Base-by-base conservation (phyloP, 2,888 invertebrate genomes). In the Sabatieria punctata region DNA sequence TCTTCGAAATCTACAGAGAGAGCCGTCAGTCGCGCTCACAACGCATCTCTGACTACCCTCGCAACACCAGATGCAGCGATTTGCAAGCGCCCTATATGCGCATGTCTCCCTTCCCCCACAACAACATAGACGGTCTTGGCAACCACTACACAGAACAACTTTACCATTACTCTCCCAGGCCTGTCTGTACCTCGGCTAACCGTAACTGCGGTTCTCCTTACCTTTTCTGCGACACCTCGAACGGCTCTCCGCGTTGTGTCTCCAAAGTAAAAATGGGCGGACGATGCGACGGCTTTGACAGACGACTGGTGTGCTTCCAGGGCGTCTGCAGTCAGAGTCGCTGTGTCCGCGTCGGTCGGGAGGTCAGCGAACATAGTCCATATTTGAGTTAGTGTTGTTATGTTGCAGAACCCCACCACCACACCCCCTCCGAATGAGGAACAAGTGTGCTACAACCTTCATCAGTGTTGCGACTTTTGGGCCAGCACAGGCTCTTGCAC, bases 1-100 rank as follows among this genome's bases (percentile, higher is more conserved):
- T 66, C 6, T 68, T 65, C 64, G 65, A 68, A 45, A 47, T 60
- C 44, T 61, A 54, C 49, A 45, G 61, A 13, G 51, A 53, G n/a
- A 3, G 2, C 24, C 21, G 36, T 15, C 49, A 49, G 26, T 19
- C 15, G 8, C n/a, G n/a, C n/a, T n/a, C n/a, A n/a, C n/a, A n/a
- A n/a, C n/a, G n/a, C n/a, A n/a, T n/a, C n/a, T 19, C 21, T 4
- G 25, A 24, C 2, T n/a, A n/a, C n/a, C 43, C 27, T 24, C 37
- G 47, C 8, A 11, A 36, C 13, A 4, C 33, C 2, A 18, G 36
- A 3, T 50, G 50, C 47, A 45, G 44, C 33, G 2, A 4, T 11
- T 48, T 39, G 38, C 44, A 48, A 24, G 15, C 8, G 19, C 4
- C 3, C 19, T 18, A 47, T 2, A 22, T 22, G 1, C 4, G 2